Conservation (phyloP, 2,888 invertebrate species). For the Sericinus montela region DNA sequence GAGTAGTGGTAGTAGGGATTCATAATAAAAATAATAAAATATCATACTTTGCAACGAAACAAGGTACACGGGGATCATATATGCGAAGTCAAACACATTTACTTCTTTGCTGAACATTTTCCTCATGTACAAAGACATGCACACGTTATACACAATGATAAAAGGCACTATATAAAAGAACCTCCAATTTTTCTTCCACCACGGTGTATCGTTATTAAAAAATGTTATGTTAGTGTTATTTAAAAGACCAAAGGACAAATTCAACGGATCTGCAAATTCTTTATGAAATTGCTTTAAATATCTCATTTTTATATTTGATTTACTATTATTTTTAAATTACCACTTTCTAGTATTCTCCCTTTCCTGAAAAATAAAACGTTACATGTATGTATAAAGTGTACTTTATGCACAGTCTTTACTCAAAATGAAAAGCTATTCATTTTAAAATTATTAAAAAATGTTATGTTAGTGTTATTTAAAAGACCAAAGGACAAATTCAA, state of each 20-base stretch:
- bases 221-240: neutral
- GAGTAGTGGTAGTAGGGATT: neutral
- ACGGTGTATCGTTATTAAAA: neutral
- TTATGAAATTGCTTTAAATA: too few species aligned
- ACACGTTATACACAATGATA: neutral
- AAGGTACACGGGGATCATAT: conserved; percentile 1
- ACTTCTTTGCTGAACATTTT: neutral
- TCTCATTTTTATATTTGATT: too few species aligned
- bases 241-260: neutral
- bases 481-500: too few species aligned
- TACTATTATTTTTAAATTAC: too few species aligned
- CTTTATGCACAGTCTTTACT: too few species aligned
- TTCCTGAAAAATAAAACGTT: too few species aligned
- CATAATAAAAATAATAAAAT: neutral
- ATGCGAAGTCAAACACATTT: neutral
- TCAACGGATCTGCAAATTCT: too few species aligned
- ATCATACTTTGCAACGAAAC: conserved; percentile 7
- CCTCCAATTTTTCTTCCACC: conserved; percentile 2
- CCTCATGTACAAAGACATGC: neutral
- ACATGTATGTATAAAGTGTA: too few species aligned
- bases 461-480: too few species aligned
- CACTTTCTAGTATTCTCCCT: too few species aligned
- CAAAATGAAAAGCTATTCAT: too few species aligned
- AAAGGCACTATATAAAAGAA: neutral
- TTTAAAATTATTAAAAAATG: too few species aligned